Conservation (phyloP, 2,797 vertebrate species). For the Euphonia xanthogaster region DNA sequence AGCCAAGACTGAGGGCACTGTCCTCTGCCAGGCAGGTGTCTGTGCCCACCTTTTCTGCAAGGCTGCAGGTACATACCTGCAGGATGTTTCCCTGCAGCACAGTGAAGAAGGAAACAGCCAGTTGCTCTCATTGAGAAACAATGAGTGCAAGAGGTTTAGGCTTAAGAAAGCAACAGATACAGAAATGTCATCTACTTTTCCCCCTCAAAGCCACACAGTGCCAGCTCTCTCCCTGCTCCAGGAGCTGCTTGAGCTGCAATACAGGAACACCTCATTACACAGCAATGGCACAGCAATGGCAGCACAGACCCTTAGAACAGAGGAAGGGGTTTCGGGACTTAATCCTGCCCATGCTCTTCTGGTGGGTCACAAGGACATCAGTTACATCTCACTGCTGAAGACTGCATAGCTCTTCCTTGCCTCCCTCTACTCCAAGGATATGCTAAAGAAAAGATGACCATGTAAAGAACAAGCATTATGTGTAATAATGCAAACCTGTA, state of each 20-base stretch:
- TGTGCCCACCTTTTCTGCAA: not conserved
- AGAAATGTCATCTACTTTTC: not conserved
- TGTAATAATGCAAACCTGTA: not conserved
- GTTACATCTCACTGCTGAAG: not conserved
- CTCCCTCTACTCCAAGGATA: not conserved
- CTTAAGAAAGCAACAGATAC: not conserved
- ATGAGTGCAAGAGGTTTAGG: rapidly evolving
- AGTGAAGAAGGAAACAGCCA: not conserved
- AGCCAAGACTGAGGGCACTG: not conserved
- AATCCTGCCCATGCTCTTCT: not conserved
- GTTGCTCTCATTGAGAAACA: not conserved
- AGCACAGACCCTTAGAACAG: rapidly evolving
- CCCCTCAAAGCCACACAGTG: not conserved
- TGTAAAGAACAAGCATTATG: not conserved
- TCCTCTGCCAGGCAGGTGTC: not conserved
- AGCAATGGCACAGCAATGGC: too few species aligned
- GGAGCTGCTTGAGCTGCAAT: not conserved
- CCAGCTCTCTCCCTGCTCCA: not conserved
- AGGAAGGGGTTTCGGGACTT: not conserved
- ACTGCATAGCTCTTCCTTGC: not conserved
- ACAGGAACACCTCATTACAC: rapidly evolving
- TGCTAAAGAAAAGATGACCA: not conserved
- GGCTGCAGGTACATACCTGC: rapidly evolving
- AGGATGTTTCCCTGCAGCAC: not conserved
- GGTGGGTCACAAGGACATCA: not conserved